Evolutionary conservation across 2,888 invertebrate genomes (phyloP).

Genomic region (Mystacides longicornis): DNA sequence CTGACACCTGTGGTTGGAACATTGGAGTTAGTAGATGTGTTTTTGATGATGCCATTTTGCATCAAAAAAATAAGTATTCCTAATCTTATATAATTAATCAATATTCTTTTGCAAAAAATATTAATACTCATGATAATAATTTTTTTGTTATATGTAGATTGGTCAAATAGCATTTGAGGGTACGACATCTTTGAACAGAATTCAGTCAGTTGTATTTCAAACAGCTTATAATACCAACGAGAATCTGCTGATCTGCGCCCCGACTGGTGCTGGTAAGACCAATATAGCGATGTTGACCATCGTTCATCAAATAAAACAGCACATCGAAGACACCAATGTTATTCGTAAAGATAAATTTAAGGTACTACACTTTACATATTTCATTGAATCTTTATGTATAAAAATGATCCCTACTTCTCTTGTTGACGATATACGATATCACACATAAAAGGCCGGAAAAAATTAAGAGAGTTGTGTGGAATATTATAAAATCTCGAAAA

Average conservation of each 20-base stretch:
- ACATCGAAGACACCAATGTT: slow-evolving; percentile 70
- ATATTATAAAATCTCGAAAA: no score
- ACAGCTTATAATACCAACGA: slow-evolving; percentile 95
- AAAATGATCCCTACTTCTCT: no score
- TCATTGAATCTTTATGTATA: no score
- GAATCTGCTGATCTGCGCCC: slow-evolving; percentile 95
- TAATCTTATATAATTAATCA: no score
- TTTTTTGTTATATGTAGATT: slow-evolving; percentile 43
- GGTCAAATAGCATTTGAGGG: slow-evolving; percentile 86
- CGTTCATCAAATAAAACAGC: slow-evolving; percentile 81
- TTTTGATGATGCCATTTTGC: background rate
- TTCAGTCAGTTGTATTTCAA: slow-evolving; percentile 93
- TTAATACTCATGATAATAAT: background rate
- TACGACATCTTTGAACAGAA: slow-evolving; percentile 79
- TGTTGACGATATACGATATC: no score
- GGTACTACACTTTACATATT: slow-evolving; percentile 42
- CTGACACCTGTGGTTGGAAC: no score
- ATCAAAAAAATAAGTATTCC: no score
- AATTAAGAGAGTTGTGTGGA: no score
- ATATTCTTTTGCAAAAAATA: no score
- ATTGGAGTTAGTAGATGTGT: background rate
- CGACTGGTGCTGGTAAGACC: slow-evolving; percentile 98
- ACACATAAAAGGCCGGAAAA: no score
- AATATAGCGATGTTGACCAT: slow-evolving; percentile 94
- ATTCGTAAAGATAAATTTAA: slow-evolving; percentile 91